These are phyloP conservation scores for Zaprionus africanus DNA, from an alignment of 1,140 invertebrate genomes.

Conservation along the genomic window DNA sequence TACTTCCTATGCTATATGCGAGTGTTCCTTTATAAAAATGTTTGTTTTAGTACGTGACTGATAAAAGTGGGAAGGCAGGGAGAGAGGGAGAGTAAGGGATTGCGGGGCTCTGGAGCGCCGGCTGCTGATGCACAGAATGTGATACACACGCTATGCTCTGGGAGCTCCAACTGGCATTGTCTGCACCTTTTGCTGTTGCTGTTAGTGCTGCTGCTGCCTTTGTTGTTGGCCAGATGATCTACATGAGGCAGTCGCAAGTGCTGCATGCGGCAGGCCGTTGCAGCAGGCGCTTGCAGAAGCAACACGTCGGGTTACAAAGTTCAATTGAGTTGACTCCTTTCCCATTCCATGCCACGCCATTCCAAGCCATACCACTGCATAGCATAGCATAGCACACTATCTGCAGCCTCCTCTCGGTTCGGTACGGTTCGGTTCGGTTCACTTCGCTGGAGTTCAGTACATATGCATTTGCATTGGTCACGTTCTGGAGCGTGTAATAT, in stretches of 20 bases:
- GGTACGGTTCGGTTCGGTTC: not conserved
- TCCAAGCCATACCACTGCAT: not conserved
- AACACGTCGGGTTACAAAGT: slow-evolving; percentile 71
- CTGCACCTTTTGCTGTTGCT: slow-evolving; percentile 35
- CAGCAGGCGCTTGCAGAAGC: slow-evolving; percentile 62
- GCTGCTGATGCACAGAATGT: slow-evolving; percentile 67
- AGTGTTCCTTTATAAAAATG: slow-evolving; percentile 74
- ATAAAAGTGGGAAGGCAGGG: slow-evolving; percentile 20
- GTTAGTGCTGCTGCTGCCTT: slow-evolving; percentile 6
- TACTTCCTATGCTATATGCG: slow-evolving; percentile 8
- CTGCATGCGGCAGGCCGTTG: slow-evolving; percentile 28
- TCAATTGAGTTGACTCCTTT: slow-evolving; percentile 78
- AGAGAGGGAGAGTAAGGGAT: not conserved
- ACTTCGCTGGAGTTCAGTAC: slow-evolving; percentile 33
- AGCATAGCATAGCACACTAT: not conserved
- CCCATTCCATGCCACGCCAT: slow-evolving; percentile 16
- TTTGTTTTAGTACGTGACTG: slow-evolving; percentile 81
- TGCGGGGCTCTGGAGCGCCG: slow-evolving; percentile 23
- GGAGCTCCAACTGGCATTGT: slow-evolving; percentile 38
- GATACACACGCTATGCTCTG: slow-evolving; percentile 71
- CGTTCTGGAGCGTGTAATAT: slow-evolving; percentile 79
- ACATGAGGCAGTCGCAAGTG: slow-evolving; percentile 55
- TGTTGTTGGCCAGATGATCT: slow-evolving; percentile 64
- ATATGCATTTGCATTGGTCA: slow-evolving; percentile 82
- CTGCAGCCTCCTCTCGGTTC: not conserved